Evolutionary conservation across 2,113 vertebrate species (phyloP).

Genomic region (Heterocephalus glaber): DNA sequence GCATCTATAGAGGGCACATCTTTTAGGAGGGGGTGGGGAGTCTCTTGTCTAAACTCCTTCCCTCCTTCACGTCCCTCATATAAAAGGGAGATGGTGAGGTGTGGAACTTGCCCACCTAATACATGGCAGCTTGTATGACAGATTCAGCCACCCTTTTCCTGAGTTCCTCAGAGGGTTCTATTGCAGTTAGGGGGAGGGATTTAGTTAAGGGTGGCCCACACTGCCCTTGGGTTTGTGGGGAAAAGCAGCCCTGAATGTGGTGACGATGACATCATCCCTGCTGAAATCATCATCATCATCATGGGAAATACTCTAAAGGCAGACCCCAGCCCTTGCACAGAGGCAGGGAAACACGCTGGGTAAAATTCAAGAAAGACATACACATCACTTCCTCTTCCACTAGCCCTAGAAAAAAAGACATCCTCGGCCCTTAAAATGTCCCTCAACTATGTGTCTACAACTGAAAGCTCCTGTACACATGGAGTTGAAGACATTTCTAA

Average conservation of each 20-base stretch:
- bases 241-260: constrained; percentile 58
- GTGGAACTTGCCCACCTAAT: not conserved
- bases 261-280: constrained; percentile 64
- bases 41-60: not conserved
- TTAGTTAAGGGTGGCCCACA: not conserved
- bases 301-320: constrained; percentile 29
- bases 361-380: constrained; percentile 47
- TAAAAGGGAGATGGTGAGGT: not conserved
- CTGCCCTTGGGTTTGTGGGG: not conserved
- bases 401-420: constrained; percentile 18
- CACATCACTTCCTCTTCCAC: constrained; percentile 23
- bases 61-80: not conserved
- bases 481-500: not conserved
- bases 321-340: not conserved
- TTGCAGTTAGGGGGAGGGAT: constrained; percentile 49
- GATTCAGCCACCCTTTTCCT: constrained; percentile 35
- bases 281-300: constrained; percentile 55
- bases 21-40: not conserved
- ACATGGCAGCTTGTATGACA: not conserved
- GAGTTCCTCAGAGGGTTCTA: not conserved
- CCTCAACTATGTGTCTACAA: constrained; percentile 19
- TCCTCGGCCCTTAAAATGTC: constrained; percentile 28
- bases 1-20: not conserved
- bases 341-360: not conserved
- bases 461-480: not conserved